These are phyloP conservation scores for Chrysolina oricalcia DNA, from an alignment of 2,888 invertebrate species.

Conservation along the genomic window DNA sequence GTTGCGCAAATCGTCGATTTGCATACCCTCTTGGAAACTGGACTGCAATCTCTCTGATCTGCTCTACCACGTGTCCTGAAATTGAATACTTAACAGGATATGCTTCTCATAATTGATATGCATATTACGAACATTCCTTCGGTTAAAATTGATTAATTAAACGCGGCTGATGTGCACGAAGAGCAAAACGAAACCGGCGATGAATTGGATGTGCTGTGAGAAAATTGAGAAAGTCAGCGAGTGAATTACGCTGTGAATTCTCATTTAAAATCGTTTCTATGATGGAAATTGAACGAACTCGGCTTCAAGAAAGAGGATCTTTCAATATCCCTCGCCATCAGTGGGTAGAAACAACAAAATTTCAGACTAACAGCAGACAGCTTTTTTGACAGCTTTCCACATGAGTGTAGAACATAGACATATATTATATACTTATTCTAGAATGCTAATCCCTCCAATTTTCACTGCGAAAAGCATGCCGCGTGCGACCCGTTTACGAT, in stretches of 20 bases:
- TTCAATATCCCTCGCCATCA: too few species aligned
- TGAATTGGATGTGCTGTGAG: neutral
- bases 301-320: neutral
- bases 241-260: neutral
- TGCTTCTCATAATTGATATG: conserved; percentile 9
- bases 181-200: neutral
- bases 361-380: too few species aligned
- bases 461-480: too few species aligned
- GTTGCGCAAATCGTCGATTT: conserved; percentile 2
- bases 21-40: conserved; percentile 23
- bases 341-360: too few species aligned
- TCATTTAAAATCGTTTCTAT: too few species aligned
- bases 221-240: conserved; percentile 6
- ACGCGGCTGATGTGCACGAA: conserved; percentile 3
- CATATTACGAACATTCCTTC: neutral
- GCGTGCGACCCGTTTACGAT: too few species aligned
- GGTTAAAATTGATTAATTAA: conserved; percentile 18
- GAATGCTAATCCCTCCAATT: too few species aligned
- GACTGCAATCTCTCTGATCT: conserved; percentile 15
- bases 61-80: conserved; percentile 9
- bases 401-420: too few species aligned
- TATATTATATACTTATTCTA: too few species aligned
- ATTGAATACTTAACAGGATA: conserved; percentile 4
- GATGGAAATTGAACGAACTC: neutral
- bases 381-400: too few species aligned